Percentiles rank a stretch among this genome's conserved stretches.
Conservation (phyloP, 2,113 vertebrate genomes). For the Fukomys damarensis region DNA sequence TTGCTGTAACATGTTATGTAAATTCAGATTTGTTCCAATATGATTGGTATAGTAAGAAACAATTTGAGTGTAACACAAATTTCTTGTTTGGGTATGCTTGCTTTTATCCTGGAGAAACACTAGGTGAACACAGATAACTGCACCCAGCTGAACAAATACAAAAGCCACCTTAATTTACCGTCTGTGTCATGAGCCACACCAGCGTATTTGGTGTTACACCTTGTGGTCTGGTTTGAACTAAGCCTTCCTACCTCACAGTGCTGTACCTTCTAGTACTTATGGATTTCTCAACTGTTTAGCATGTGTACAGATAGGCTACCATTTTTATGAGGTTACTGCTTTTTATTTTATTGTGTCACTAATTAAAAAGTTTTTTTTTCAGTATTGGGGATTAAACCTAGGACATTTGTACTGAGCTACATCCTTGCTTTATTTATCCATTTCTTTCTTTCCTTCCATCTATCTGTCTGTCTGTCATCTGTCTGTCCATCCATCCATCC, state of each 20-base stretch:
- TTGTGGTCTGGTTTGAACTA: neutral
- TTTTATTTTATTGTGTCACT: neutral
- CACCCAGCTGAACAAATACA: neutral
- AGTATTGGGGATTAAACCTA: neutral
- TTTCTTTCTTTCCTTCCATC: neutral
- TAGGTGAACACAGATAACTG: neutral
- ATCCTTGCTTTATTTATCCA: neutral
- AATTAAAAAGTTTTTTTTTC: neutral
- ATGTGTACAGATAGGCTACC: neutral
- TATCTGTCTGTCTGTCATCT: neutral
- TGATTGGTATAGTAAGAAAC: neutral
- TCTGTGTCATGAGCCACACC: neutral
- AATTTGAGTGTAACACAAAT: neutral
- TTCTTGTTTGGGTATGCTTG: neutral
- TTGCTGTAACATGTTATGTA: neutral
- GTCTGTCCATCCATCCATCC: neutral
- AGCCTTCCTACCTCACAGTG: neutral
- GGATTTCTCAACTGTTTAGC: neutral
- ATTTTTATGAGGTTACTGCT: neutral
- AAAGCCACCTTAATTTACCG: neutral
- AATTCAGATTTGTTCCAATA: neutral
- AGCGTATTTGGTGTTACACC: rapidly evolving
- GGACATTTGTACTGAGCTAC: neutral
- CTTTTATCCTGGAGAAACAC: neutral
- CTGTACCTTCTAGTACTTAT: neutral